Conservation (phyloP, 2,888 invertebrate species). For the Axea sp. region DNA sequence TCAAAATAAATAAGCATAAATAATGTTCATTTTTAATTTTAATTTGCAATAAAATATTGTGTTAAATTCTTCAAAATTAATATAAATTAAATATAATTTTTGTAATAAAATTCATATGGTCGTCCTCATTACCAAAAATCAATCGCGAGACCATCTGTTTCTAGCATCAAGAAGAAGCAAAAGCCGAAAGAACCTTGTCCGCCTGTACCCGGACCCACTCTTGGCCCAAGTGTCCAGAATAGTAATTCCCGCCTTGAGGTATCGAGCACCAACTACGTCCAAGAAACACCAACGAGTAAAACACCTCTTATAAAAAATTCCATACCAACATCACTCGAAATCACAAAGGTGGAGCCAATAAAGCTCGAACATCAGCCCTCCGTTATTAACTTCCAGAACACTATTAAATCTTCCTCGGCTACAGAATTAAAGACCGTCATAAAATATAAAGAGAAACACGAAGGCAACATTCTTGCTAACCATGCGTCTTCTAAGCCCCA, state of each 20-base stretch:
- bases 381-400: constrained; percentile 60
- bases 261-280: constrained; percentile 13
- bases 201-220: constrained; percentile 18
- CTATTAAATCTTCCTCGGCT: constrained; percentile 22
- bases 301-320: constrained; percentile 31
- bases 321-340: constrained; percentile 23
- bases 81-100: too few species aligned
- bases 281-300: constrained; percentile 9
- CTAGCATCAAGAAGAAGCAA: constrained; percentile 73
- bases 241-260: constrained; percentile 40
- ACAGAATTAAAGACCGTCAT: constrained; percentile 28
- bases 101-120: too few species aligned
- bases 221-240: constrained; percentile 26
- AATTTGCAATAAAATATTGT: too few species aligned
- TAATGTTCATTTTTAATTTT: too few species aligned
- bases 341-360: constrained; percentile 33
- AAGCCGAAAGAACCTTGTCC: constrained; percentile 68
- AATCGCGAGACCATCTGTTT: constrained; percentile 64
- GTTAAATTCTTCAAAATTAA: too few species aligned
- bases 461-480: constrained; percentile 63
- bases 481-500: constrained; percentile 62
- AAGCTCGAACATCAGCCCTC: constrained; percentile 22
- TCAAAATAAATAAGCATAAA: too few species aligned
- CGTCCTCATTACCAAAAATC: constrained; percentile 11
- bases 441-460: constrained; percentile 68